A percentile compares a stretch with the other conserved stretches of the same genome.
Conservation (phyloP, 2,113 vertebrate species). For the Cygnus buccinator region DNA sequence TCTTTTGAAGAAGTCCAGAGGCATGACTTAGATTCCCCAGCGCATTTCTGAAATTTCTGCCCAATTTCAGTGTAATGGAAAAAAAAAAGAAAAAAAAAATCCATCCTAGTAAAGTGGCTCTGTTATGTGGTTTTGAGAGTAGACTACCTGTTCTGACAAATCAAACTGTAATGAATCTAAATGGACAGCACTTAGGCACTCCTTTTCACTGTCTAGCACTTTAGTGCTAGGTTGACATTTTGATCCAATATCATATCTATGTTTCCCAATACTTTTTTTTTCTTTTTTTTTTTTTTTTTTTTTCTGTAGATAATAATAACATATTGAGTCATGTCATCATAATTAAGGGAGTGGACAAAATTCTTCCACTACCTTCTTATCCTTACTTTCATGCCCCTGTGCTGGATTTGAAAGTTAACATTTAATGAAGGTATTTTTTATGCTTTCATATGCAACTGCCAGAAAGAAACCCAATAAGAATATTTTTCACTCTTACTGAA, state of each 20-base stretch:
- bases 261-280: neutral
- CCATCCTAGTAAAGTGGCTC: neutral
- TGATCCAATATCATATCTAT: neutral
- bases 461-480: neutral
- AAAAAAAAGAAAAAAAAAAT: neutral
- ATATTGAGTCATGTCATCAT: neutral
- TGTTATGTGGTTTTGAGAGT: neutral
- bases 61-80: neutral
- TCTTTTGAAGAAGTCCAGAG: neutral
- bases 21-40: neutral
- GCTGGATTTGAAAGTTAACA: neutral
- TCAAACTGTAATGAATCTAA: neutral
- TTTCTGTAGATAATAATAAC: neutral
- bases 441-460: neutral
- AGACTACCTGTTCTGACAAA: neutral
- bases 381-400: neutral
- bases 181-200: neutral
- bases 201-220: neutral
- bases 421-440: neutral
- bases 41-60: neutral
- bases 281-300: neutral
- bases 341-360: rapidly evolving
- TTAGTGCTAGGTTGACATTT: neutral
- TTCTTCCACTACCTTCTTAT: neutral
- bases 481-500: neutral